Conservation (phyloP, 2,113 vertebrate species). For the Cariama cristata region DNA sequence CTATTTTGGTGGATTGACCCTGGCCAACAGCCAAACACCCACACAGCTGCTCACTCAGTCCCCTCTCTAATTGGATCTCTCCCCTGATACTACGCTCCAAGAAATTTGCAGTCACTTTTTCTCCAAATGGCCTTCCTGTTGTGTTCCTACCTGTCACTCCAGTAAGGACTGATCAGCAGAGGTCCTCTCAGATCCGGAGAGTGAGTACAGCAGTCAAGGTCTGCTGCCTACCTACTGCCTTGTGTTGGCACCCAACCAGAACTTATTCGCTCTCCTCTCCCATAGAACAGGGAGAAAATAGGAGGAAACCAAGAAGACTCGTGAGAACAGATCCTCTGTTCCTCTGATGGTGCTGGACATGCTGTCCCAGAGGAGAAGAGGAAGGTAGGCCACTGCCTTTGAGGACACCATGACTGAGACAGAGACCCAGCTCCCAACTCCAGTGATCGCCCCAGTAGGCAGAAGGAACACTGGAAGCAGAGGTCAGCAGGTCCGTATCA, state of each 20-base stretch:
- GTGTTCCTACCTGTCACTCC: not conserved
- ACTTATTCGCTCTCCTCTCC: not conserved
- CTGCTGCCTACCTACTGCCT: not conserved
- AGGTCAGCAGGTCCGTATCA: not conserved
- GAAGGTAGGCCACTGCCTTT: not conserved
- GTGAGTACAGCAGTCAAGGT: not conserved
- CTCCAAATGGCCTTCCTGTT: not conserved
- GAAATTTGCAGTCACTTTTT: not conserved
- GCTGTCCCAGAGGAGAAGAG: not conserved
- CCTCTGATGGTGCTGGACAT: not conserved
- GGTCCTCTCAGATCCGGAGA: not conserved
- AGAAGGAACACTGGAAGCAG: not conserved
- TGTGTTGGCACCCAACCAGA: fast-evolving
- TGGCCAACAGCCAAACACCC: not conserved
- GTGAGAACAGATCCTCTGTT: not conserved
- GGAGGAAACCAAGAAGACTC: not conserved
- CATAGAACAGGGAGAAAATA: not conserved
- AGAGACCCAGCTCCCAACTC: not conserved
- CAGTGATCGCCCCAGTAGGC: fast-evolving
- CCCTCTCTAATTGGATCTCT: not conserved
- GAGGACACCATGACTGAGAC: not conserved
- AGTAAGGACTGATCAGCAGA: not conserved
- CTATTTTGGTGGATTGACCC: not conserved
- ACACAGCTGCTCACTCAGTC: fast-evolving
- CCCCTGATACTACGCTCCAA: not conserved